Evolutionary conservation across 2,113 vertebrate species (phyloP).

Genomic region (Orcinus orca): DNA sequence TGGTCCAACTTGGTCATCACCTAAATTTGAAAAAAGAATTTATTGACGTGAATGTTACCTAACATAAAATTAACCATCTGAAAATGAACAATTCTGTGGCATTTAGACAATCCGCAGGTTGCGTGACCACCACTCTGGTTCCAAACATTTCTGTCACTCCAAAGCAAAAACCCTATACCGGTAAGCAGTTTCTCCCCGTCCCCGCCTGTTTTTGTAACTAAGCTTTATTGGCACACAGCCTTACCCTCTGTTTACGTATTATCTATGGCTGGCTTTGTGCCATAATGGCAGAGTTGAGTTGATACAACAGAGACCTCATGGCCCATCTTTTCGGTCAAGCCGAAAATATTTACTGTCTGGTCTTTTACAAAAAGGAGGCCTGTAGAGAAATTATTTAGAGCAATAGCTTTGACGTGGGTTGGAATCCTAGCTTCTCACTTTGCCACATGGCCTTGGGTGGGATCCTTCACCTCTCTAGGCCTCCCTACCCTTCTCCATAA

Average conservation of each 20-base stretch:
- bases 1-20: not conserved
- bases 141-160: not conserved
- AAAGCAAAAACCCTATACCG: not conserved
- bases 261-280: not conserved
- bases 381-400: not conserved
- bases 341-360: not conserved
- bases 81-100: not conserved
- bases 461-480: too few relatives aligned
- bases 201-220: not conserved
- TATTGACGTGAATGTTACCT: not conserved
- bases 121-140: not conserved
- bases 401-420: rapidly evolving
- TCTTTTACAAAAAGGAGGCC: not conserved
- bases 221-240: not conserved
- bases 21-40: not conserved
- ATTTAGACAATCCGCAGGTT: not conserved
- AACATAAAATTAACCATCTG: not conserved
- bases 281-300: not conserved
- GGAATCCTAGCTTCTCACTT: not conserved
- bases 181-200: not conserved
- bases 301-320: not conserved
- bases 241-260: not conserved
- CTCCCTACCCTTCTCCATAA: not conserved
- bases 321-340: too few relatives aligned
- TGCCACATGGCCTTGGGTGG: not conserved